Evolutionary conservation across 2,888 invertebrate genomes (phyloP), one percentile per base, ranked within the genome.

Genomic region (Metalampra italica): DNA sequence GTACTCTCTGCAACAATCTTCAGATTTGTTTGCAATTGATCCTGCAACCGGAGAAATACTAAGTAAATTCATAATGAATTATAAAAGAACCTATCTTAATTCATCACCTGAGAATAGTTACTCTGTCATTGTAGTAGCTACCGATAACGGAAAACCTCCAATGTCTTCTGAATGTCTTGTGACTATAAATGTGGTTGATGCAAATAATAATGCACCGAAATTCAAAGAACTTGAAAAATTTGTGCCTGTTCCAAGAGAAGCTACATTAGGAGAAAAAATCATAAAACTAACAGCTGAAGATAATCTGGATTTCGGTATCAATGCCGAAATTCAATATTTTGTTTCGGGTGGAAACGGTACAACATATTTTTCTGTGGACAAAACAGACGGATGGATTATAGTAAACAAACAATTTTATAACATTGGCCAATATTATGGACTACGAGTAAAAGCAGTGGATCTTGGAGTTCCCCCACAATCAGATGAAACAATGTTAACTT

Each of bases 101-200:
- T 91, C 93, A 0, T 97, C 97, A 0, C 97, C 97, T 0, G 97
- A 97, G 80, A 97, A 97, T 71, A 92, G 95, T 62, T 97, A 97
- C 72, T 92, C 94, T 0, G 84, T 98, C n/a, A 93, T 94, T 2
- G 93, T 98, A n/a, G 84, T 97, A 1, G 98, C 98, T 0, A 96
- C 95, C 0, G 98, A 98, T 78, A 96, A 97, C 68, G 98, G 98
- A 0, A 97, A 97, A 75, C 98, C 98, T 0, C 97, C 98, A 0
- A 93, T 97, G 92, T 96, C 96, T 32, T 96, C 97, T 0, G 96
- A 96, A 78, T 95, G 96, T 60, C 86, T 94, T 32, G 94, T 98
- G 0, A 94, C 94, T 40, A 94, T 98, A 29, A 96, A 95, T 70
- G 94, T 98, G 0, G 95, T 97, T 0, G 97, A 98, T 76, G 96